Evolutionary conservation across 2,888 invertebrate genomes (phyloP), one percentile per base, ranked within the genome.

Genomic region (Eupithecia inturbata): DNA sequence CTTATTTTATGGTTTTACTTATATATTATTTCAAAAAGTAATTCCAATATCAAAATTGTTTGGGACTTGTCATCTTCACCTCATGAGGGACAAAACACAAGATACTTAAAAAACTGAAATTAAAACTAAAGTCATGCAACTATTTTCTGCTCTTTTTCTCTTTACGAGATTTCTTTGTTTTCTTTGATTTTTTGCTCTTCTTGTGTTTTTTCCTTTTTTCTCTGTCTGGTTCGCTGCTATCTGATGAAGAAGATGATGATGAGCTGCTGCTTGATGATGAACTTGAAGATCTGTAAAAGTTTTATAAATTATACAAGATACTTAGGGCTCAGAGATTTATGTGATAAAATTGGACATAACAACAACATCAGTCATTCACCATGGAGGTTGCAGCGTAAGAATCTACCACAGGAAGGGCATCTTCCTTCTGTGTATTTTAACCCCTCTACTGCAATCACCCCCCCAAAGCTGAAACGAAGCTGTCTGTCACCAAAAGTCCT

Each of bases 241-340:
- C 85, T 69, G 88, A 86, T 79, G 88, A 63, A 16, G 63, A 83
- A 78, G 85, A 82, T 63, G 86, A 83, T 73, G 82, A 86, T 72
- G 82, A 86, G 60, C 86, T 87, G 45, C 76, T 78, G 22, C 82
- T 82, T 28, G 91, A 89, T 73, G 89, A 89, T 70, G 90, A 85
- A 72, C 90, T 92, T 76, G 90, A 88, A 79, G 91, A 91, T 78
- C 92, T 93, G 81, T 70, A 60, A 72, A 41, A 71, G 22, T 53
- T 33, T 7, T 31, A 31, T 16, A 19, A 31, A 7, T 10, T 1
- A 22, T 3, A 49, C n/a, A n/a, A n/a, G 49, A n/a, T 45, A 49
- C 49, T n/a, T 0, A 41, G 19, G 16, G 9, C 49, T 49, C n/a
- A 4, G 16, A 16, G 41, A 41, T 41, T 14, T 45, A 6, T 7